Evolutionary conservation across 2,888 invertebrate species (phyloP).

Genomic region (Amiota mariae): DNA sequence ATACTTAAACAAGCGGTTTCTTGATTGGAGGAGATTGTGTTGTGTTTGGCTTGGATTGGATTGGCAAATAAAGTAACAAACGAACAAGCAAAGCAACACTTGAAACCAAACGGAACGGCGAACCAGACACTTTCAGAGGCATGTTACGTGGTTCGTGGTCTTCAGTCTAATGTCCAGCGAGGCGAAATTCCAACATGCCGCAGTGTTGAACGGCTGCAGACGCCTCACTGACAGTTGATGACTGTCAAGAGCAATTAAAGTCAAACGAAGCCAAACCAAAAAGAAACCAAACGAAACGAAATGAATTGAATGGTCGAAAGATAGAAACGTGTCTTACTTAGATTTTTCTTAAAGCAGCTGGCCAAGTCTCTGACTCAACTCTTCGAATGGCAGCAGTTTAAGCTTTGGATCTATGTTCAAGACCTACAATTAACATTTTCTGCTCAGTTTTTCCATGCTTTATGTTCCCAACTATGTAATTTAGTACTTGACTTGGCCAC

Average conservation of each 20-base stretch:
- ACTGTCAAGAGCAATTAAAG: slow-evolving; percentile 72
- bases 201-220: slow-evolving; percentile 25
- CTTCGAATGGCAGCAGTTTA: slow-evolving; percentile 22
- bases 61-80: slow-evolving; percentile 27
- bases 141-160: not conserved
- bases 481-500: slow-evolving; percentile 61
- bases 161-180: not conserved
- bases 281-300: no score
- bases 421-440: slow-evolving; percentile 60
- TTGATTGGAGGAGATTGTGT: slow-evolving; percentile 62
- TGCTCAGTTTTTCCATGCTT: slow-evolving; percentile 55
- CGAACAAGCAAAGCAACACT: not conserved
- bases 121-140: not conserved
- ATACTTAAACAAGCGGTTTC: slow-evolving; percentile 57
- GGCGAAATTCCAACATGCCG: slow-evolving; percentile 3
- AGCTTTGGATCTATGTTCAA: no score
- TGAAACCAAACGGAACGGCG: not conserved
- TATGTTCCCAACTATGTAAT: slow-evolving; percentile 60
- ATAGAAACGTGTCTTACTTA: not conserved
- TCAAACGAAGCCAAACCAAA: slow-evolving; percentile 49
- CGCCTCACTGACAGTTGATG: slow-evolving; percentile 61
- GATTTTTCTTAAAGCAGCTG: slow-evolving; percentile 15
- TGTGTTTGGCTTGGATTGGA: slow-evolving; percentile 63
- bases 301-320: no score
- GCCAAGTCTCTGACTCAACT: slow-evolving; percentile 37